Percentiles rank a stretch among this genome's conserved stretches.
Conservation (phyloP, 2,113 vertebrate species). For the Verasper variegatus region DNA sequence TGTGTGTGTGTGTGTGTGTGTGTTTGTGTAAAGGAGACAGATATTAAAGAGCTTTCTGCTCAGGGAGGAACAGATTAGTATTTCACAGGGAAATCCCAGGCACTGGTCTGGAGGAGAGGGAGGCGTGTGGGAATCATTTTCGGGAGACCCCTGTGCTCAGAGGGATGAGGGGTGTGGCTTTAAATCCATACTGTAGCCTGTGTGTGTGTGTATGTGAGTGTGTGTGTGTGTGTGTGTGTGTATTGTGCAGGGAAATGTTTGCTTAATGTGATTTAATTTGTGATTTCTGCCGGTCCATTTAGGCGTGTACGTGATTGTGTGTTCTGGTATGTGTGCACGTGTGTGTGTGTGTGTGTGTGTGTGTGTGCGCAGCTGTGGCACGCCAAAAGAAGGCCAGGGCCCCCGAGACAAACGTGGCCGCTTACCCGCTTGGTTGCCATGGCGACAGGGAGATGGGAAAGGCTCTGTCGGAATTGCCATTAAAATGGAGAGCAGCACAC, state of each 20-base stretch:
- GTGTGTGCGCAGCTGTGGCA: slow-evolving; percentile 77
- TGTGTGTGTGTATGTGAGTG: background rate
- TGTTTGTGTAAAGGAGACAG: background rate
- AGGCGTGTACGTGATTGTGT: slow-evolving; percentile 3
- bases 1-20: background rate
- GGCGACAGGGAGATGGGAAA: slow-evolving; percentile 81
- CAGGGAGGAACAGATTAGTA: slow-evolving; percentile 17
- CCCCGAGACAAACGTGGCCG: slow-evolving; percentile 85
- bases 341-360: slow-evolving; percentile 45
- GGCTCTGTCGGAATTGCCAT: slow-evolving; percentile 86
- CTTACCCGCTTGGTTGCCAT: slow-evolving; percentile 88
- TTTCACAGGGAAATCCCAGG: slow-evolving; percentile 57
- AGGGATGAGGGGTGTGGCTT: background rate
- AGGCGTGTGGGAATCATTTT: slow-evolving; percentile 15
- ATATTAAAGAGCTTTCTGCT: background rate
- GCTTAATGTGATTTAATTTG: slow-evolving; percentile 41
- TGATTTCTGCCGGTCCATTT: slow-evolving; percentile 30
- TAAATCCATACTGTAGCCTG: slow-evolving; percentile 4
- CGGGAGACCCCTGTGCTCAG: slow-evolving; percentile 26
- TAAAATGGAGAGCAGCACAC: slow-evolving; percentile 75
- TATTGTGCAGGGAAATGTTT: slow-evolving; percentile 27
- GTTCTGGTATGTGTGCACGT: slow-evolving; percentile 43
- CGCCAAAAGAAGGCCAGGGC: slow-evolving; percentile 83
- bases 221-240: background rate
- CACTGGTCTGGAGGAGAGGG: slow-evolving; percentile 38